Percentiles rank a stretch among this genome's conserved stretches.
These are phyloP conservation scores for Poecilia velifera DNA, from an alignment of 2,797 vertebrate genomes.

Conservation along the genomic window DNA sequence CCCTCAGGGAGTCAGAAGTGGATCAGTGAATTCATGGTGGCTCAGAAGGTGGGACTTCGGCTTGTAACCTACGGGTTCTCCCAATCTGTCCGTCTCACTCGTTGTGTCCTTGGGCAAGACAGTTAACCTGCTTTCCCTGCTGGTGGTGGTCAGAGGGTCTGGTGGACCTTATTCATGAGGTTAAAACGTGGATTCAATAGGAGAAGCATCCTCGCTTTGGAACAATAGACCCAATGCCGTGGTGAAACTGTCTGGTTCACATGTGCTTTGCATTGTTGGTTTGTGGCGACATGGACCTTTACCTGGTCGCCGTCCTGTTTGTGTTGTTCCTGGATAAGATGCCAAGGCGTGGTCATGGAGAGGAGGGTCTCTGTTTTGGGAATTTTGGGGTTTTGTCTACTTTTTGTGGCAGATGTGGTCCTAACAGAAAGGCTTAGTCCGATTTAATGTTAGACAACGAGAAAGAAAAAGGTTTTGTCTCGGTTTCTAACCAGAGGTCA, in stretches of 20 bases:
- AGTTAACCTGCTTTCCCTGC: background rate
- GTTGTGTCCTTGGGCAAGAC: background rate
- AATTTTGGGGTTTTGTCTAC: background rate
- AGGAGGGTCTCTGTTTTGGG: background rate
- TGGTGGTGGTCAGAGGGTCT: too few relatives aligned
- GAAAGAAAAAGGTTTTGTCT: background rate
- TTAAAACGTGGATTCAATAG: background rate
- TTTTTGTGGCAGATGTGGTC: background rate
- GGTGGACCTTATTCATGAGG: background rate
- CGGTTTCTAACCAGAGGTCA: background rate
- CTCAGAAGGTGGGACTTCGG: background rate
- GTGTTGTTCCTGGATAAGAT: background rate
- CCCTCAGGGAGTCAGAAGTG: background rate
- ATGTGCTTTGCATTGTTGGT: background rate
- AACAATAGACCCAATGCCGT: background rate
- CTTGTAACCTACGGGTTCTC: background rate
- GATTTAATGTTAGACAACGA: background rate
- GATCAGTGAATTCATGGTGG: background rate
- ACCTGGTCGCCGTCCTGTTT: background rate
- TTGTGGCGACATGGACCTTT: background rate
- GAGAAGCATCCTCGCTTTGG: background rate
- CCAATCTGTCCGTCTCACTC: background rate
- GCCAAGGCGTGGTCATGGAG: background rate
- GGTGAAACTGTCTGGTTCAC: background rate
- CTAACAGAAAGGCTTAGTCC: background rate